Base-by-base conservation (phyloP, 1,140 invertebrate genomes). In the Grapholita molesta region DNA sequence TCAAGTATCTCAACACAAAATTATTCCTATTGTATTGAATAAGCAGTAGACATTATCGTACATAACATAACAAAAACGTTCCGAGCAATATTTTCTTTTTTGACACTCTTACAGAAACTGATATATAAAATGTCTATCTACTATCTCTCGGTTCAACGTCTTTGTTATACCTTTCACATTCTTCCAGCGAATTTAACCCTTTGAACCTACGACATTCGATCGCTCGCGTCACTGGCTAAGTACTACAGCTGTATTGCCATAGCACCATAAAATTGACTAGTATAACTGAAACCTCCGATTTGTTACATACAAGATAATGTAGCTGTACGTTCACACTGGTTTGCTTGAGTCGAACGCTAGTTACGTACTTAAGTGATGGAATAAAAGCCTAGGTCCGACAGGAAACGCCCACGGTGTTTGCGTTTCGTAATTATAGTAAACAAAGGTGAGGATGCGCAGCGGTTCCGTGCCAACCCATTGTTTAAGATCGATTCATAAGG, bases 401-500 rank as follows among this genome's bases (percentile, higher is more conserved):
- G 55, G 55, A 61, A 61, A 61, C 55, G 55, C 55, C 55, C 24
- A 30, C 55, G 55, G 55, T 28, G 24, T 61, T 25, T 61, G 24
- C 24, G 24, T 28, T 28, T 15, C 23, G 55, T 61, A 28, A 28
- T 28, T 12, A 32, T 61, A 30, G 25, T 61, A 30, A 61, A 61
- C 55, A 61, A 61, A 61, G 55, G 55, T 61, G 55, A 57, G 24
- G 53, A 61, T 61, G 55, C n/a, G 42, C 42, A n/a, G n/a, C 35
- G 42, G 42, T 48, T 48, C 42, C 42, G 35, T 38, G 35, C 35
- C 18, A 18, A 48, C 18, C 15, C 42, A 48, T 48, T 48, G 42
- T 48, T 48, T 48, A 48, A n/a, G 33, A 38, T 38, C 42, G 15
- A 48, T 48, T 48, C 42, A 48, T 48, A 48, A 48, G 42, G 42